Evolutionary conservation across 2,888 invertebrate genomes (phyloP).

Genomic region (Tetanocera ferruginea): DNA sequence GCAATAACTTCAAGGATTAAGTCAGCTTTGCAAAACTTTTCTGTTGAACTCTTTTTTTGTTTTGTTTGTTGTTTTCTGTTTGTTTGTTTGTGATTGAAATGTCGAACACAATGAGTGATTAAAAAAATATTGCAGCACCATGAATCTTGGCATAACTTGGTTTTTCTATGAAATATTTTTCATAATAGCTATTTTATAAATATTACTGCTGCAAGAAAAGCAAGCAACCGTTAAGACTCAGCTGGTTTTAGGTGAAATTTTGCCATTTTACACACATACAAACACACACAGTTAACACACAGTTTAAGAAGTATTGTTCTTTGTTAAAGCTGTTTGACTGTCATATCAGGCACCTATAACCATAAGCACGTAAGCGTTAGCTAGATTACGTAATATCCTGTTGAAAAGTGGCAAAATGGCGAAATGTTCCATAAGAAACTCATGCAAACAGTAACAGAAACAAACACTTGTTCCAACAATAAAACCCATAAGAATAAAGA

Average conservation of each 20-base stretch:
- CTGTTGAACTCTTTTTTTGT: no score
- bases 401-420: background rate
- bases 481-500: background rate
- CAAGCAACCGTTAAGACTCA: background rate
- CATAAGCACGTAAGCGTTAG: slow-evolving; percentile 32
- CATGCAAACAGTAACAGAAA: background rate
- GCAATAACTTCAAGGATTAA: slow-evolving; percentile 25
- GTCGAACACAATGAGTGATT: background rate
- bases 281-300: background rate
- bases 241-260: background rate
- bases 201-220: no score
- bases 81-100: background rate
- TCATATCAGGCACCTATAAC: background rate
- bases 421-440: background rate
- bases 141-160: background rate
- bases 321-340: background rate
- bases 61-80: no score
- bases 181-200: no score
- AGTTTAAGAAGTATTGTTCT: no score
- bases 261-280: background rate
- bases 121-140: background rate
- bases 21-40: background rate
- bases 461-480: slow-evolving; percentile 8
- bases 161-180: background rate
- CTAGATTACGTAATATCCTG: slow-evolving; percentile 35